Conservation (phyloP, 2,888 invertebrate genomes). For the Apamea monoglypha region DNA sequence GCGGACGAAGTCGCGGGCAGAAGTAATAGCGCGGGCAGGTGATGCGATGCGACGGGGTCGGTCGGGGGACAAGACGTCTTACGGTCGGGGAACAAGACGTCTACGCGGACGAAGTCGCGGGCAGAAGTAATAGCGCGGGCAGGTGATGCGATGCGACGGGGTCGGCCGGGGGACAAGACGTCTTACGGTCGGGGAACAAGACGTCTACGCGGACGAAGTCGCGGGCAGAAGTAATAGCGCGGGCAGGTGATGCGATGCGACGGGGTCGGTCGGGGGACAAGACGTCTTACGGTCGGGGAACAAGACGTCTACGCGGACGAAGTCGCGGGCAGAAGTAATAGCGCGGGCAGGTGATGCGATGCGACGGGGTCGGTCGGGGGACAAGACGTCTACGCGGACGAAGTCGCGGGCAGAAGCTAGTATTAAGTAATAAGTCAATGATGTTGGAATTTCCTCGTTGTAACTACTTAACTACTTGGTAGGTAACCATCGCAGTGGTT, state of each 20-base stretch:
- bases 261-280: too few relatives aligned
- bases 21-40: too few relatives aligned
- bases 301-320: neutral
- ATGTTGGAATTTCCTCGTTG: slow-evolving; percentile 1
- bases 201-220: neutral
- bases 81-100: too few relatives aligned
- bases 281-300: too few relatives aligned
- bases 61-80: too few relatives aligned
- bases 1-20: neutral
- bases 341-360: too few relatives aligned
- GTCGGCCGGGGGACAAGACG: too few relatives aligned
- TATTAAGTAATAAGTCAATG: neutral
- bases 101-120: neutral
- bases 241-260: too few relatives aligned
- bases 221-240: neutral
- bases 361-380: too few relatives aligned
- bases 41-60: too few relatives aligned
- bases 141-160: too few relatives aligned
- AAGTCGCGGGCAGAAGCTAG: neutral
- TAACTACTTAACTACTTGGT: slow-evolving; percentile 9
- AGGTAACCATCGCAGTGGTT: neutral
- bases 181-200: too few relatives aligned
- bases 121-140: neutral
- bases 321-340: neutral
- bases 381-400: neutral